Percentiles rank a stretch among this genome's conserved stretches.
Evolutionary conservation across 1,140 invertebrate genomes (phyloP).

Genomic region (Drosophila sproati): DNA sequence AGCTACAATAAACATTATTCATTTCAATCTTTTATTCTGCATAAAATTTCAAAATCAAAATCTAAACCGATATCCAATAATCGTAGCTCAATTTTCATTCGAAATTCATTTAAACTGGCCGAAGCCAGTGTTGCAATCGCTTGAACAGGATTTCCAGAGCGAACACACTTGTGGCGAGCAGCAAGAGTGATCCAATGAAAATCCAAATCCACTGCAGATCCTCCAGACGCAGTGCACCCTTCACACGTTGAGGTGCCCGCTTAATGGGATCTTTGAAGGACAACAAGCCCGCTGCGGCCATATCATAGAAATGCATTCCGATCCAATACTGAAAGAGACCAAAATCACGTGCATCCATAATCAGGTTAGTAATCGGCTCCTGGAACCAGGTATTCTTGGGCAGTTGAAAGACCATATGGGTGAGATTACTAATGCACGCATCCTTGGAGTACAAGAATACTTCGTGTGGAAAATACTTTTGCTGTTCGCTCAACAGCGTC

Average conservation of each 20-base stretch:
- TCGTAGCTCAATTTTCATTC: too few relatives aligned
- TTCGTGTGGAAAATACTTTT: constrained; percentile 56
- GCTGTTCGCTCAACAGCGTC: constrained; percentile 58
- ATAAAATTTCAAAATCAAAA: too few relatives aligned
- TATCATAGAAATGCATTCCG: constrained; percentile 63
- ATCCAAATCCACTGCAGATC: constrained; percentile 43
- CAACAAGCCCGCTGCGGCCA: constrained; percentile 53
- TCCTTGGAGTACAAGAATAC: constrained; percentile 64
- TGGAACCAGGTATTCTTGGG: constrained; percentile 43
- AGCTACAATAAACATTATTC: background rate
- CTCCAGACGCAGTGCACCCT: constrained; percentile 6
- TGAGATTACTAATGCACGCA: constrained; percentile 51
- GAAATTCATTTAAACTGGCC: background rate
- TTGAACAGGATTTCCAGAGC: constrained; percentile 7
- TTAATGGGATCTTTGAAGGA: constrained; percentile 47
- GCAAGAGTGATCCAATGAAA: constrained; percentile 14
- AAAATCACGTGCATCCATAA: constrained; percentile 50
- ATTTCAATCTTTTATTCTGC: too few relatives aligned
- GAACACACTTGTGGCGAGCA: constrained; percentile 6
- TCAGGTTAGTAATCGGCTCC: constrained; percentile 55
- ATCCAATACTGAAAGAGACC: constrained; percentile 63
- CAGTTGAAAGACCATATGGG: constrained; percentile 49
- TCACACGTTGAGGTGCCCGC: background rate
- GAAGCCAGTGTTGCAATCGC: background rate
- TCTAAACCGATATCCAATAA: too few relatives aligned